phyloP scores from a whole-genome alignment of 2,113 vertebrate species.

The Rhineura floridana region DNA sequence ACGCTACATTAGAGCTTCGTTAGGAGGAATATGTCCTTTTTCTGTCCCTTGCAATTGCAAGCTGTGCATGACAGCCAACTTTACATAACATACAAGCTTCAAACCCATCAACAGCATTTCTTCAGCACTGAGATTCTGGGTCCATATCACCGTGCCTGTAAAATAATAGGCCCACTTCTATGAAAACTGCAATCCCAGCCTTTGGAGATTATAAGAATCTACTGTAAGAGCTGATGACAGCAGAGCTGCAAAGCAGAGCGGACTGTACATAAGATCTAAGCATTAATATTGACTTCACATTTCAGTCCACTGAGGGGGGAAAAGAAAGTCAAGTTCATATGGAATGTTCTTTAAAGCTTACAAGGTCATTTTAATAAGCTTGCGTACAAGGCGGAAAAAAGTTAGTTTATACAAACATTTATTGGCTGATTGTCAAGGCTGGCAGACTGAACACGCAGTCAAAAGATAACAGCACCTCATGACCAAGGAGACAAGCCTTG shows the following conservation, averaged over 20 bases:
- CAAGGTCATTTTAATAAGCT: no score
- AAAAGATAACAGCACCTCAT: neutral
- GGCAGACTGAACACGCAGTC: neutral
- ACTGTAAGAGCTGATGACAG: neutral
- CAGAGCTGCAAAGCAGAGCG: neutral
- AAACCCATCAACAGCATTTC: neutral
- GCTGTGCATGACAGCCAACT: neutral
- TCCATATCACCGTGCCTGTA: neutral
- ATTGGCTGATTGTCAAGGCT: no score
- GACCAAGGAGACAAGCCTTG: no score
- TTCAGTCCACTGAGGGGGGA: neutral
- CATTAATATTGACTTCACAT: rapidly evolving
- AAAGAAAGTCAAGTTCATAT: neutral
- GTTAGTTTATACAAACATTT: no score
- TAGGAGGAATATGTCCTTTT: neutral
- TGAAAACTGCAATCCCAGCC: neutral
- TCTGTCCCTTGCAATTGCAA: rapidly evolving
- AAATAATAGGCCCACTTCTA: neutral
- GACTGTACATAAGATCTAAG: neutral
- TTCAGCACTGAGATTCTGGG: neutral
- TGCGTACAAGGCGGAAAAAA: no score
- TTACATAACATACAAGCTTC: conserved; percentile 11
- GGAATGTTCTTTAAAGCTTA: no score
- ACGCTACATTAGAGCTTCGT: neutral
- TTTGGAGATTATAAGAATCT: neutral